Evolutionary conservation across 2,113 vertebrate genomes (phyloP), one percentile per base, ranked within the genome.

Genomic region (Callorhinus ursinus): DNA sequence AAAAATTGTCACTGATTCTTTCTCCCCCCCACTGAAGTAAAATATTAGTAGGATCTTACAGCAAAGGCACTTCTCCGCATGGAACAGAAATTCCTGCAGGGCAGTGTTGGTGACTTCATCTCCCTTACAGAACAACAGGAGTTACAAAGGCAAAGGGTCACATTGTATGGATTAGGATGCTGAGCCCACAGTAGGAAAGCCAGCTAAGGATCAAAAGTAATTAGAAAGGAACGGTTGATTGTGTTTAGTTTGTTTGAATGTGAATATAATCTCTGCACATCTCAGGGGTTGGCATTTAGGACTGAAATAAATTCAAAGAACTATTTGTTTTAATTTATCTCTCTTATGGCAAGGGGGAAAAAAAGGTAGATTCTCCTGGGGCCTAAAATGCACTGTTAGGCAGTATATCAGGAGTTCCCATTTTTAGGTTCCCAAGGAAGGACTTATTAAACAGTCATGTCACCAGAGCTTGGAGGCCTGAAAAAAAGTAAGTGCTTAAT

Each of bases 301-400:
- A 63, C 42, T n/a, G 19, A 95, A 93, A 96, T 93, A 94, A 88
- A 96, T 84, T 97, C 36, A 94, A 85, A 95, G n/a, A 93, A 82
- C 10, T 67, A 49, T 96, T 97, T 97, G 96, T 96, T 97, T 97
- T 93, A 96, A 90, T 94, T 90, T 85, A 71, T 24, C 59, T 65
- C 36, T 81, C 81, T 65, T 77, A 85, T 26, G 26, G 28, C 94
- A 36, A 94, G 69, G 93, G 92, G 65, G 94, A 81, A 80, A 94
- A 95, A 95, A 93, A 71, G 31, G 42, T 82, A 59, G 26, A 81
- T 88, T 95, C 36, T 93, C 85, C 82, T 72, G 83, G 72, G 81
- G 33, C 26, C 33, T 80, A 81, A 93, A 96, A 91, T 28, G 12
- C 88, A 81, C 24, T 76, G 9, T 28, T 85, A 19, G 33, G 26